Evolutionary conservation across 2,113 vertebrate species (phyloP).

Genomic region (Synchiropus splendidus): DNA sequence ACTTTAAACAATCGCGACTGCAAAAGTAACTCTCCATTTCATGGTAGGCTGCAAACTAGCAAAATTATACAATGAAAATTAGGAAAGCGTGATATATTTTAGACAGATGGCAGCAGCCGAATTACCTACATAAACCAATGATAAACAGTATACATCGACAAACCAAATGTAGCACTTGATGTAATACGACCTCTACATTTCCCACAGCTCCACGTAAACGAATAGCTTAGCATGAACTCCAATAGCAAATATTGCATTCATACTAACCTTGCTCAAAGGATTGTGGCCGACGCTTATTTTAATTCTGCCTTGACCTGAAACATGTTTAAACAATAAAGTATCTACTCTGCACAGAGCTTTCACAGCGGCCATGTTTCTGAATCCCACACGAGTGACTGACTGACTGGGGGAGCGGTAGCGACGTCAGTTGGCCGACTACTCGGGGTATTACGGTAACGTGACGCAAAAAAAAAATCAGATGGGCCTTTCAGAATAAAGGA

Average conservation of each 20-base stretch:
- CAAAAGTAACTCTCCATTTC: too few relatives aligned
- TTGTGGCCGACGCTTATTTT: conserved; percentile 22
- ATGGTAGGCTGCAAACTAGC: too few relatives aligned
- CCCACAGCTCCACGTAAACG: background rate
- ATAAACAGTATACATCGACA: too few relatives aligned
- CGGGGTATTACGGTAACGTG: too few relatives aligned
- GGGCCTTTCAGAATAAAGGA: too few relatives aligned
- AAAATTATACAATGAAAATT: too few relatives aligned
- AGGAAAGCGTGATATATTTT: too few relatives aligned
- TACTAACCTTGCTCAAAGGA: conserved; percentile 62
- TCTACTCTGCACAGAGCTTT: conserved; percentile 52
- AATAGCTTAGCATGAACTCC: background rate
- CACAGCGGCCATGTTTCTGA: conserved; percentile 61
- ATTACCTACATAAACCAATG: too few relatives aligned
- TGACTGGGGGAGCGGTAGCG: conserved; percentile 2
- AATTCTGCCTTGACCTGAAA: conserved; percentile 29
- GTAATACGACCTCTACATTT: background rate
- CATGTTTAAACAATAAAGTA: conserved; percentile 38
- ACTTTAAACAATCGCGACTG: too few relatives aligned
- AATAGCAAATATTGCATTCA: background rate
- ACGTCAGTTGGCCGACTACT: background rate
- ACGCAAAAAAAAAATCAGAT: too few relatives aligned
- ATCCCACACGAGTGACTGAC: conserved; percentile 1
- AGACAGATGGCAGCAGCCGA: too few relatives aligned
- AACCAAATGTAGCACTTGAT: too few relatives aligned